Conservation (phyloP, 2,797 vertebrate genomes). For the Aldrovandia affinis region DNA sequence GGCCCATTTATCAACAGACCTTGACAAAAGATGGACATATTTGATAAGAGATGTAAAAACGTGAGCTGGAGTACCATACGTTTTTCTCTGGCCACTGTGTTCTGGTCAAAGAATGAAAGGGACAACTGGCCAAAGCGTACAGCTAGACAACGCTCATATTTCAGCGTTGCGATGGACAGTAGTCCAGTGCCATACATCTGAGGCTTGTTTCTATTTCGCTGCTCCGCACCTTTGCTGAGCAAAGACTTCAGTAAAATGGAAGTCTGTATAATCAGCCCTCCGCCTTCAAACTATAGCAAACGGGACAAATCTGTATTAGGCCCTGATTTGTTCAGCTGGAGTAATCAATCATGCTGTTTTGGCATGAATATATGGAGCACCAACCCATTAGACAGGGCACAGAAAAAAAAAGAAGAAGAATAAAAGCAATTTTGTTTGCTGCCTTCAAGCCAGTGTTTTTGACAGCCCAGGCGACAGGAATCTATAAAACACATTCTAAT, state of each 20-base stretch:
- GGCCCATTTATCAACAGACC: background rate
- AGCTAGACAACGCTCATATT: background rate
- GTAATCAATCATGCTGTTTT: constrained; percentile 35
- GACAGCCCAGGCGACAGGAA: constrained; percentile 37
- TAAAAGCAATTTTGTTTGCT: constrained; percentile 36
- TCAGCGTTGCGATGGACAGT: background rate
- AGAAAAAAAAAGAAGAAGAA: constrained; percentile 22
- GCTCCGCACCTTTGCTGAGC: background rate
- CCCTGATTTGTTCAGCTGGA: background rate
- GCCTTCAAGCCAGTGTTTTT: constrained; percentile 43
- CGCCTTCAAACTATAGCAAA: constrained; percentile 38
- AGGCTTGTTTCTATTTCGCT: background rate
- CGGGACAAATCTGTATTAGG: constrained; percentile 31
- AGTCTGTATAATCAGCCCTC: constrained; percentile 20
- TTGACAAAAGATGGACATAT: background rate
- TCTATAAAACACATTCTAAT: constrained; percentile 43
- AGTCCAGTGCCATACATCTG: background rate
- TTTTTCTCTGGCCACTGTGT: background rate
- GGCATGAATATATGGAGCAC: constrained; percentile 29
- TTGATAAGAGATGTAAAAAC: background rate
- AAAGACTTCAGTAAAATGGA: constrained; percentile 5
- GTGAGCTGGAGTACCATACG: background rate
- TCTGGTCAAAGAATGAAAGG: background rate
- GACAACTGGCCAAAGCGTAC: background rate
- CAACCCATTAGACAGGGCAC: constrained; percentile 37